A percentile compares a stretch with the other conserved stretches of the same genome.
Conservation (phyloP, 35 echinoderm and acorn worm species). For the Ophioderma brevispina region DNA sequence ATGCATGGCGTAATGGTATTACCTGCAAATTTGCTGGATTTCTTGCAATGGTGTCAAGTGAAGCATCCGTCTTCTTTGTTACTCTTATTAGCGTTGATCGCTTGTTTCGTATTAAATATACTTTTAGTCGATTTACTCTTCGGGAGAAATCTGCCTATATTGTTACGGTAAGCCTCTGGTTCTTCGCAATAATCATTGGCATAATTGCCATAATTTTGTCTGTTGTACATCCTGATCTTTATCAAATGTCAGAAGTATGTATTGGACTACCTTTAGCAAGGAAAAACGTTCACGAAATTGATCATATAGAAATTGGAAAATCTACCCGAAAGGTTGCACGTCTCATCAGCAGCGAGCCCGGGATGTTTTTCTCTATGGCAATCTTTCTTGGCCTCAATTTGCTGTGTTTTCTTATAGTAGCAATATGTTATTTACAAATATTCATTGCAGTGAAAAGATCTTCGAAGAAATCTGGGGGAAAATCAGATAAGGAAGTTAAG, state of each 20-base stretch:
- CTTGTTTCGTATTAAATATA: background rate
- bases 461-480: background rate
- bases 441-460: slow-evolving; percentile 15
- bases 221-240: background rate
- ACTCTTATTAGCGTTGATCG: slow-evolving; percentile 42
- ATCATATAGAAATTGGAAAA: background rate
- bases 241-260: slow-evolving; percentile 27
- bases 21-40: slow-evolving; percentile 28
- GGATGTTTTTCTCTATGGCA: slow-evolving; percentile 10
- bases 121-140: slow-evolving; percentile 6
- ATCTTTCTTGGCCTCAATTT: slow-evolving; percentile 30
- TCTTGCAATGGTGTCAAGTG: slow-evolving; percentile 38
- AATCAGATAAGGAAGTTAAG: slow-evolving; percentile 1
- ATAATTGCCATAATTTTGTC: background rate
- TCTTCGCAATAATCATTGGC: background rate
- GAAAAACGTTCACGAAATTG: background rate
- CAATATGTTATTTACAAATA: slow-evolving; percentile 21
- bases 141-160: background rate
- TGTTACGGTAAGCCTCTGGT: background rate
- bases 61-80: slow-evolving; percentile 40
- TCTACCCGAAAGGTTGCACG: background rate
- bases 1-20: background rate
- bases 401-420: background rate
- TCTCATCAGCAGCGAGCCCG: background rate
- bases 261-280: slow-evolving; percentile 7